These are phyloP conservation scores for Keiferia lycopersicella DNA, from an alignment of 2,888 invertebrate genomes.

Conservation along the genomic window DNA sequence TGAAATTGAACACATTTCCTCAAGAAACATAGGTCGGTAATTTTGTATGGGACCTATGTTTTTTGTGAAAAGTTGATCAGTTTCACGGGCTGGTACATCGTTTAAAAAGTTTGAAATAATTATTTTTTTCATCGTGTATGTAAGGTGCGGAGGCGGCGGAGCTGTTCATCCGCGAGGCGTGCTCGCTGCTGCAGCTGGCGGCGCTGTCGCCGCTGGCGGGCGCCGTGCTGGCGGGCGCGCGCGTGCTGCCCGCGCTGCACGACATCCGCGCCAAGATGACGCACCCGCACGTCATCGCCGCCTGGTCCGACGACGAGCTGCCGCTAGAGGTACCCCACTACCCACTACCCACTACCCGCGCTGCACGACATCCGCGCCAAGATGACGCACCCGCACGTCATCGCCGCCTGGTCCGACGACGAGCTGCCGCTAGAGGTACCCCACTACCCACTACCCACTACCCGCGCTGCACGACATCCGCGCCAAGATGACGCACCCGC, in stretches of 20 bases:
- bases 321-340: slow-evolving; percentile 90
- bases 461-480: slow-evolving; percentile 95
- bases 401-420: slow-evolving; percentile 97
- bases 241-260: slow-evolving; percentile 95
- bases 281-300: slow-evolving; percentile 88
- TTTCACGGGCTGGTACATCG: no score
- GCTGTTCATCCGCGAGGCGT: slow-evolving; percentile 95
- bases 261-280: slow-evolving; percentile 86
- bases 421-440: slow-evolving; percentile 93
- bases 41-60: no score
- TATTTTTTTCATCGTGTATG: no score
- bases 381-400: slow-evolving; percentile 84
- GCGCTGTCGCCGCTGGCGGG: slow-evolving; percentile 89
- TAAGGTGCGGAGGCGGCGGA: slow-evolving; percentile 89
- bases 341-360: no score
- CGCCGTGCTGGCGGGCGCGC: slow-evolving; percentile 95
- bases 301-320: slow-evolving; percentile 98
- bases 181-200: slow-evolving; percentile 92
- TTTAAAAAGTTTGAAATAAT: no score
- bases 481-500: slow-evolving; percentile 76
- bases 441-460: no score
- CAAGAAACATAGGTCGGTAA: no score
- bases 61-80: no score
- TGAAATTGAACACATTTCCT: no score
- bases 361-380: slow-evolving; percentile 90